Evolutionary conservation across 2,797 vertebrate species (phyloP).

Genomic region (Aythya fuligula): DNA sequence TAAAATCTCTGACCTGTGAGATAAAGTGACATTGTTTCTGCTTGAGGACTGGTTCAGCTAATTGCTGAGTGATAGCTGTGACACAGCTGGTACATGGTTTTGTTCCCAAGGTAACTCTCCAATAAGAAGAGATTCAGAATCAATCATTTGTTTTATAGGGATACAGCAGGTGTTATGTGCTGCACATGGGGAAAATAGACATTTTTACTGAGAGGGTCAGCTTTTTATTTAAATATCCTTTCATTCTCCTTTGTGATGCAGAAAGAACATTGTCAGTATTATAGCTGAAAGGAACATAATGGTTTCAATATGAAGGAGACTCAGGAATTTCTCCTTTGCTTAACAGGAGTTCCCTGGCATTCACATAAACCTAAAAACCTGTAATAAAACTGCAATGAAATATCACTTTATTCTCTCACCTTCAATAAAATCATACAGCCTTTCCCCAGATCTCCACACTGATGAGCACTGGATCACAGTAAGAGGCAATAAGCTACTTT

Average conservation of each 20-base stretch:
- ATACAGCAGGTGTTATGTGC: background rate
- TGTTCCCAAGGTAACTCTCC: constrained; percentile 61
- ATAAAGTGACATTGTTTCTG: constrained; percentile 28
- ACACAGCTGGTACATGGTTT: background rate
- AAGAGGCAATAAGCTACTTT: background rate
- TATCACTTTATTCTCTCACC: background rate
- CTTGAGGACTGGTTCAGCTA: constrained; percentile 6
- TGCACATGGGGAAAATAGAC: background rate
- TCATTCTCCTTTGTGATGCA: background rate
- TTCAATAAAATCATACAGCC: background rate
- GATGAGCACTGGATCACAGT: background rate
- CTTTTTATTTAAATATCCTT: constrained; percentile 39
- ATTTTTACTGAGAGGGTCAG: constrained; percentile 10
- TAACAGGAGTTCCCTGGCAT: background rate
- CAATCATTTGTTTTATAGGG: background rate
- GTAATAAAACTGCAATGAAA: background rate
- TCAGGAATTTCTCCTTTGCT: background rate
- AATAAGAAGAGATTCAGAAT: background rate
- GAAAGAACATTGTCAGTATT: background rate
- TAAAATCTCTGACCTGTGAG: constrained; percentile 26
- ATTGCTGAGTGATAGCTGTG: constrained; percentile 41
- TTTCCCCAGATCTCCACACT: background rate
- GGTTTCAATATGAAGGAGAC: background rate
- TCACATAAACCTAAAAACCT: background rate
- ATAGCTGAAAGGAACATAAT: background rate